phyloP scores from a whole-genome alignment of 2,888 invertebrate genomes.

The Xestoiulus laeticollis region DNA sequence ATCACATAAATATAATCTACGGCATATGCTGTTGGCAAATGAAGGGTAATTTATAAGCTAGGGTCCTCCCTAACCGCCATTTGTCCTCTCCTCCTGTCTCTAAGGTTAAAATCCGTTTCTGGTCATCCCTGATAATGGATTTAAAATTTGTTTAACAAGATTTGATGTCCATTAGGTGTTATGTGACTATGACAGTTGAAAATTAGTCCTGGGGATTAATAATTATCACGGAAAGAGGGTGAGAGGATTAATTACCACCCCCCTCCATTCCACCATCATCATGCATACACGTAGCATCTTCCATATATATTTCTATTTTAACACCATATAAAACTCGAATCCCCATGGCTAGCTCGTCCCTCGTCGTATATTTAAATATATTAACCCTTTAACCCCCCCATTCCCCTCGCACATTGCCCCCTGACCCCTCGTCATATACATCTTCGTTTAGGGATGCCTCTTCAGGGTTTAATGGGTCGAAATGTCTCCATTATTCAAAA shows the following conservation, averaged over 20 bases:
- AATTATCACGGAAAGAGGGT: background rate
- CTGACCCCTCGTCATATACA: background rate
- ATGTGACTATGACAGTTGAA: background rate
- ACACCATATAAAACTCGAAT: too few species aligned
- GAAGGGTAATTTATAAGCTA: too few species aligned
- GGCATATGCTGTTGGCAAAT: too few species aligned
- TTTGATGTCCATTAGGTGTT: background rate
- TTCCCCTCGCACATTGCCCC: background rate
- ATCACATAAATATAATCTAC: too few species aligned
- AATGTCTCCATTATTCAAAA: constrained; percentile 16
- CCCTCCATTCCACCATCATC: background rate
- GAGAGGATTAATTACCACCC: background rate
- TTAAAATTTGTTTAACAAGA: constrained; percentile 4
- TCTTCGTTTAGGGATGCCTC: background rate
- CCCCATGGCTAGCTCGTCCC: background rate
- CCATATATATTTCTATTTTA: background rate
- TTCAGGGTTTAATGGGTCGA: background rate
- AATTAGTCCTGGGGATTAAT: background rate
- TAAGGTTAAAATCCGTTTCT: background rate
- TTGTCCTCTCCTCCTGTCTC: background rate
- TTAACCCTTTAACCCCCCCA: background rate
- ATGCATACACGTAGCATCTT: background rate
- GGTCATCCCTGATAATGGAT: background rate
- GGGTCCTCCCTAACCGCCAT: background rate
- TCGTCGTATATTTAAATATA: background rate